phyloP scores from a whole-genome alignment of 1,140 invertebrate species.

The Neoseiulus cucumeris region DNA sequence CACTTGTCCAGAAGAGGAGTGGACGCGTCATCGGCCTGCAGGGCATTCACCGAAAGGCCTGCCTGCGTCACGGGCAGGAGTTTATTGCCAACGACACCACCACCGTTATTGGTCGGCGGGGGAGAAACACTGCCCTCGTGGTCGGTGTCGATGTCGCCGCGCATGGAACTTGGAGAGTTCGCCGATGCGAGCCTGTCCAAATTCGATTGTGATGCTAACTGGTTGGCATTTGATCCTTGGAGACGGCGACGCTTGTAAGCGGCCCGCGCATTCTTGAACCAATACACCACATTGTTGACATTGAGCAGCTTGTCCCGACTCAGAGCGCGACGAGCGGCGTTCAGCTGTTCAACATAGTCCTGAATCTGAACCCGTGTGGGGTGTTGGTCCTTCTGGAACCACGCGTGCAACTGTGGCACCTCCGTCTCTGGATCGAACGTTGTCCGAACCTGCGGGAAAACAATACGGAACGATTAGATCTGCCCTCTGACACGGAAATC shows the following conservation, averaged over 20 bases:
- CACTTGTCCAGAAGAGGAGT: conserved; percentile 14
- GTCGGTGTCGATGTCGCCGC: conserved; percentile 12
- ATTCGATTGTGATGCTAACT: not conserved
- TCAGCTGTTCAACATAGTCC: conserved; percentile 78
- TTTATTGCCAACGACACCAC: not conserved
- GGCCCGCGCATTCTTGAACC: conserved; percentile 94
- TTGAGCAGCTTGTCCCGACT: conserved; percentile 59
- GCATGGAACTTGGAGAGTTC: not conserved
- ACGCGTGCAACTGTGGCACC: conserved; percentile 74
- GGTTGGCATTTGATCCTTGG: conserved; percentile 12
- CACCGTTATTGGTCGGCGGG: conserved; percentile 20
- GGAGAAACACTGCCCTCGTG: conserved; percentile 33
- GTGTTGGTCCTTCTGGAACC: conserved; percentile 87
- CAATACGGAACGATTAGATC: not conserved
- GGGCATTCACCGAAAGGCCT: conserved; percentile 14
- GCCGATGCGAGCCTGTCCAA: not conserved
- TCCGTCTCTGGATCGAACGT: conserved; percentile 87
- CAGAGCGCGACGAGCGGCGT: conserved; percentile 58
- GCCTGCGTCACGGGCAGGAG: conserved; percentile 5
- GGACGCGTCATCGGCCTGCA: conserved; percentile 12
- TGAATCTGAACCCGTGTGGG: conserved; percentile 56
- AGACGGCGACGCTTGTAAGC: conserved; percentile 52
- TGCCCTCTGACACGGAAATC: not conserved
- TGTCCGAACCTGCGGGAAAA: conserved; percentile 30
- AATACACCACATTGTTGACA: conserved; percentile 92